Evolutionary conservation across 2,113 vertebrate genomes (phyloP), one percentile per base, ranked within the genome.

Genomic region (Ammodramus savannarum): DNA sequence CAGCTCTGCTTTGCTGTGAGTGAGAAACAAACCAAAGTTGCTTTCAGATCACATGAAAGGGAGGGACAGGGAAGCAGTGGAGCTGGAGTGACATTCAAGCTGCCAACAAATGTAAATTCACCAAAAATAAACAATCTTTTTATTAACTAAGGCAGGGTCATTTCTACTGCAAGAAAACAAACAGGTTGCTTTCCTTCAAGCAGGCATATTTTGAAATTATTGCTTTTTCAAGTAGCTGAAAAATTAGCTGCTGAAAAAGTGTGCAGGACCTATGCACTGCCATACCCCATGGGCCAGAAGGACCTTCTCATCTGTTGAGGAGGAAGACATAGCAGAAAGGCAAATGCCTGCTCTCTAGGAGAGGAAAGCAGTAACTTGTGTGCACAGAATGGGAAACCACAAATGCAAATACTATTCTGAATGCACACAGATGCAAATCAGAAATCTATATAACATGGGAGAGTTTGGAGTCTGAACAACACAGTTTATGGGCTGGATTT

Each of bases 1-100:
- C 97, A 81, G 96, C 97, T 97, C 97, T 97, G 97, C 90, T 97
- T 94, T 85, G 80, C 95, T 97, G 96, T 96, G 97, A 97, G 92
- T 78, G 94, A 96, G 96, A 93, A 90, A 81, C 97, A 96, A 97
- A 97, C 96, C 88, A 81, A 97, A 97, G 97, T 95, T 95, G 96
- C 96, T 96, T 97, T 96, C 95, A 94, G 89, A 86, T 81, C 82
- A 82, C 62, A 84, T 91, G 91, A 91, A 97, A 94, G 92, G 93
- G 91, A 94, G 92, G 65, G 59, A 82, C 38, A 15, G 78, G 82
- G 95, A 86, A 90, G 69, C 91, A 86, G 69, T 19, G 66, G 90
- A 97, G 78, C 93, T 82, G 75, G 81, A 97, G 95, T 67, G 95
- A 95, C 83, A 90, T 90, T 95, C 89, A 71, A 87, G 52, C 80